Evolutionary conservation across 2,797 vertebrate species (phyloP).

Genomic region (Hydrophis major): DNA sequence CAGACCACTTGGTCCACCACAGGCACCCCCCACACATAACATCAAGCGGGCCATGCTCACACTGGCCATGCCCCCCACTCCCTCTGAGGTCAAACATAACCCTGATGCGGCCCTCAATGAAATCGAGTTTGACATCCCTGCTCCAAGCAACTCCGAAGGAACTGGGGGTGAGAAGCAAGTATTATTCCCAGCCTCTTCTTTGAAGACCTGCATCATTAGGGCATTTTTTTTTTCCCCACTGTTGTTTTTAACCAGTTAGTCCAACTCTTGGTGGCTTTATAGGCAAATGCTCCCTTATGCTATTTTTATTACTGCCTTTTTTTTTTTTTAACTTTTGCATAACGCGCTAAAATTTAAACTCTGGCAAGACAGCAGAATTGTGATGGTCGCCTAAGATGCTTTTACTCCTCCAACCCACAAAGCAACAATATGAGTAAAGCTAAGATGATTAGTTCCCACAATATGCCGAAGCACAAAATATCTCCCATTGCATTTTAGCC

Average conservation of each 20-base stretch:
- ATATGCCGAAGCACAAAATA: neutral
- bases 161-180: neutral
- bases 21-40: rapidly evolving
- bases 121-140: no score
- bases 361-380: neutral
- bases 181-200: neutral
- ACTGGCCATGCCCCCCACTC: no score
- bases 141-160: neutral
- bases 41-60: rapidly evolving
- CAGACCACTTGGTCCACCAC: no score
- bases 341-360: neutral
- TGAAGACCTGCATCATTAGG: neutral
- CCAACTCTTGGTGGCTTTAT: neutral
- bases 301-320: neutral
- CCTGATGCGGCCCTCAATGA: no score
- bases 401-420: neutral
- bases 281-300: neutral
- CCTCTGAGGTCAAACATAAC: no score
- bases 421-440: neutral
- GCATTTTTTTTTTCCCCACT: neutral
- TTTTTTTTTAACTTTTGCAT: neutral
- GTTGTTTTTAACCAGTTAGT: neutral
- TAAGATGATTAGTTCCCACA: neutral
- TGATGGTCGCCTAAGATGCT: neutral
- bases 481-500: neutral